Base-by-base conservation (phyloP, 1,140 invertebrate genomes). In the Lutraria rhynchaena region DNA sequence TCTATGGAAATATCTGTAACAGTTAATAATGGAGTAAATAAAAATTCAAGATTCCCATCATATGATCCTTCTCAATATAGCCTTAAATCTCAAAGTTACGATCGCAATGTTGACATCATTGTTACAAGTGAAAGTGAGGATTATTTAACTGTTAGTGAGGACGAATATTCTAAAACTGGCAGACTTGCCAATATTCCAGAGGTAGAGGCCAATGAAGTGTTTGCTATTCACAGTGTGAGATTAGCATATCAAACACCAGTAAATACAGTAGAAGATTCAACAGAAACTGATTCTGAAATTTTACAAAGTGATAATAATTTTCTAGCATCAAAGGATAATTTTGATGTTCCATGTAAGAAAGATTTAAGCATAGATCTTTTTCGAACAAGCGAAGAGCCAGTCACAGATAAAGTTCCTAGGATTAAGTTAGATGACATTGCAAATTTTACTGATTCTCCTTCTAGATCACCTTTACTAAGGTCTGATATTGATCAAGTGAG, bases 1-100 rank as follows among this genome's bases (percentile, higher is more conserved):
- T 65, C 78, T 61, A 81, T 81, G 78, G 67, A 81, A 73, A 81
- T 81, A 81, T 81, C 78, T 41, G 69, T 81, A 1, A 81, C 78
- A 19, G 2, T 81, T 58, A 73, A 81, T 49, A 73, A 61, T 61
- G 41, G 67, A 27, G 57, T 27, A 7, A 81, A 73, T 60, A 37
- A 24, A 15, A 55, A 22, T 44, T 37, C 24, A 2, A 75, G 63
- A 60, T 9, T 46, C 22, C 33, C 49, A 0, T n/a, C 57, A 13
- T 80, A 69, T 60, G 76, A 80, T 70, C 63, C 76, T 29, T 60
- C 61, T 17, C 76, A 80, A 41, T 80, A 69, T 49, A 80, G 76
- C 60, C 9, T 80, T 13, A 80, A 80, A 37, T 80, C 76, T 4
- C 76, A 80, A 35, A 80, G 65, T 49, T 80, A 80, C 65, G 76